These are phyloP conservation scores for Pristionchus exspectatus DNA, from an alignment of 2,888 invertebrate genomes.

Conservation along the genomic window DNA sequence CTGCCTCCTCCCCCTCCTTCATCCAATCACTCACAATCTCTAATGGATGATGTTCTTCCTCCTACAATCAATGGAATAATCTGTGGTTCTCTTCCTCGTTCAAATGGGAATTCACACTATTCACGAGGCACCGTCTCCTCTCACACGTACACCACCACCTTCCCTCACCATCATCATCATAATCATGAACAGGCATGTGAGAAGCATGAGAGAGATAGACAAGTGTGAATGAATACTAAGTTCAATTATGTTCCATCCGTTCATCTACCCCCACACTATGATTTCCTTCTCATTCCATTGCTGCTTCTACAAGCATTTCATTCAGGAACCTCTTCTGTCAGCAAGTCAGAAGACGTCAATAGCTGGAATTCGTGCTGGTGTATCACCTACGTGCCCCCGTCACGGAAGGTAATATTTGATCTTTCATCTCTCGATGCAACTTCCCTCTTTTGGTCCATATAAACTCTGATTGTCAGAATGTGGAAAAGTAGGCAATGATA, in stretches of 20 bases:
- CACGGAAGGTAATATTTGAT: conserved; percentile 67
- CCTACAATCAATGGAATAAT: conserved; percentile 29
- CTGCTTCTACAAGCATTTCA: background rate
- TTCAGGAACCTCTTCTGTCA: conserved; percentile 77
- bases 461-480: background rate
- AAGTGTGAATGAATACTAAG: conserved; percentile 25
- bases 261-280: conserved; percentile 10
- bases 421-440: background rate
- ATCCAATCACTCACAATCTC: conserved; percentile 28
- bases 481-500: too few relatives aligned
- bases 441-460: background rate
- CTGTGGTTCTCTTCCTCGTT: conserved; percentile 46
- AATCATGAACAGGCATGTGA: conserved; percentile 51
- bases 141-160: background rate
- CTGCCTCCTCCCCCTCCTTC: conserved; percentile 35
- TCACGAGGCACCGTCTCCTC: conserved; percentile 7
- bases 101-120: conserved; percentile 15
- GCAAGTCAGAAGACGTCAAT: conserved; percentile 68
- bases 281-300: background rate
- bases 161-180: conserved; percentile 35
- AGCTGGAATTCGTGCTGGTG: conserved; percentile 70
- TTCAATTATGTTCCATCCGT: background rate
- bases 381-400: conserved; percentile 78
- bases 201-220: conserved; percentile 23
- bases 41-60: conserved; percentile 36